Evolutionary conservation across 2,888 invertebrate genomes (phyloP).

Genomic region (Drosophila mulleri): DNA sequence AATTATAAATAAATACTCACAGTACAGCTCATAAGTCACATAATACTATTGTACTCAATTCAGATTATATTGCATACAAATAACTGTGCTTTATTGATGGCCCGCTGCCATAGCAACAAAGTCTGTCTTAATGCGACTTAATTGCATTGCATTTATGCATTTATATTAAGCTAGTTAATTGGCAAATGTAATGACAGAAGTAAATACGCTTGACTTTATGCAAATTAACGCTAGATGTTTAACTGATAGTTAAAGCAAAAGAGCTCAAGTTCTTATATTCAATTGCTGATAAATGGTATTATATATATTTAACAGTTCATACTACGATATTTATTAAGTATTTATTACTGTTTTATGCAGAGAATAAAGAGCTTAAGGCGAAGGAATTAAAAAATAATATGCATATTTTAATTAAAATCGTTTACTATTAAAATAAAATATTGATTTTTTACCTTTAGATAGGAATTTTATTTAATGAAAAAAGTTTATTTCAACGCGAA

Average conservation of each 20-base stretch:
- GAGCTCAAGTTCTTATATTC: background rate
- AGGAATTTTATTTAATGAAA: too few species aligned
- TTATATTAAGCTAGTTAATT: slow-evolving; percentile 2
- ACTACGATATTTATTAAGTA: too few species aligned
- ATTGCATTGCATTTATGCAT: background rate
- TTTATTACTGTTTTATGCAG: too few species aligned
- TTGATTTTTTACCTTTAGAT: too few species aligned
- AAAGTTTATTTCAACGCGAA: too few species aligned
- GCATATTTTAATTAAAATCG: too few species aligned
- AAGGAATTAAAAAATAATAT: too few species aligned
- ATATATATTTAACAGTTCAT: too few species aligned
- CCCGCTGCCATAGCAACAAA: background rate
- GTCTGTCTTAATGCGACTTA: background rate
- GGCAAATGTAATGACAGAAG: background rate
- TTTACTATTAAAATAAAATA: too few species aligned
- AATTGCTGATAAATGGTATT: background rate
- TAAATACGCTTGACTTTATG: background rate
- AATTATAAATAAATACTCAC: slow-evolving; percentile 13
- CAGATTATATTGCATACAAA: background rate
- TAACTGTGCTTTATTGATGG: slow-evolving; percentile 1
- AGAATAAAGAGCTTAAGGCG: too few species aligned
- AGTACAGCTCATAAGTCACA: background rate
- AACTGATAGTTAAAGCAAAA: background rate
- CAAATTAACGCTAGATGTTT: background rate
- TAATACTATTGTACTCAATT: slow-evolving; percentile 4